These are phyloP conservation scores for Raja brachyura DNA, from an alignment of 2,113 vertebrate genomes.

Conservation along the genomic window DNA sequence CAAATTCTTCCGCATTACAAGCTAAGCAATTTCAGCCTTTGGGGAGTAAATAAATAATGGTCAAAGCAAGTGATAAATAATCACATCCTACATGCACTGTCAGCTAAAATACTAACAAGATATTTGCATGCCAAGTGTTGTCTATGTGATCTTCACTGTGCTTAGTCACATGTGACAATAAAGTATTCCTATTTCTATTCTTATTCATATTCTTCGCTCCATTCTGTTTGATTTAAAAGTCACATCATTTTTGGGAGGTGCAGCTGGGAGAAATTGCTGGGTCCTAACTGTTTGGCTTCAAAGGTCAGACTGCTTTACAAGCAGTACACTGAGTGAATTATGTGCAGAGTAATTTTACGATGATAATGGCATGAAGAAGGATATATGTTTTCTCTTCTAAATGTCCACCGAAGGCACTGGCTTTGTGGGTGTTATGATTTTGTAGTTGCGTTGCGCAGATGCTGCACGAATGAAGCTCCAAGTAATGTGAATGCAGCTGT, in stretches of 20 bases:
- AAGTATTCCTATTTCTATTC: too few relatives aligned
- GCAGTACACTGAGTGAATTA: constrained; percentile 25
- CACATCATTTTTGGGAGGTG: neutral
- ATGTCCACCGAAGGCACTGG: neutral
- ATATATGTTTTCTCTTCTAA: neutral
- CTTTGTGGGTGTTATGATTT: neutral
- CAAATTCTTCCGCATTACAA: too few relatives aligned
- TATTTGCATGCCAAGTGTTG: too few relatives aligned
- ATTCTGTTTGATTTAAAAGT: constrained; percentile 4
- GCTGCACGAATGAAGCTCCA: neutral
- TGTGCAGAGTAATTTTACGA: neutral
- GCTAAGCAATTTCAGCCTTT: too few relatives aligned
- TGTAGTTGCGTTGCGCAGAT: neutral
- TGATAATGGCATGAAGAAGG: constrained; percentile 13
- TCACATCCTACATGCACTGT: too few relatives aligned
- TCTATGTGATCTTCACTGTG: too few relatives aligned
- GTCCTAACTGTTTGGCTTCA: constrained; percentile 14
- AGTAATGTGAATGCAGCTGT: neutral
- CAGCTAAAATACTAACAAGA: too few relatives aligned
- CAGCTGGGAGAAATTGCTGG: constrained; percentile 10
- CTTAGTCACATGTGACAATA: too few relatives aligned
- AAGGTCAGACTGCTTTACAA: constrained; percentile 28
- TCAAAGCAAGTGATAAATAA: too few relatives aligned
- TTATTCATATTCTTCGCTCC: too few relatives aligned
- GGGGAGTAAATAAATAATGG: too few relatives aligned